Conservation (phyloP, 2,797 vertebrate species). For the Tadarida brasiliensis region DNA sequence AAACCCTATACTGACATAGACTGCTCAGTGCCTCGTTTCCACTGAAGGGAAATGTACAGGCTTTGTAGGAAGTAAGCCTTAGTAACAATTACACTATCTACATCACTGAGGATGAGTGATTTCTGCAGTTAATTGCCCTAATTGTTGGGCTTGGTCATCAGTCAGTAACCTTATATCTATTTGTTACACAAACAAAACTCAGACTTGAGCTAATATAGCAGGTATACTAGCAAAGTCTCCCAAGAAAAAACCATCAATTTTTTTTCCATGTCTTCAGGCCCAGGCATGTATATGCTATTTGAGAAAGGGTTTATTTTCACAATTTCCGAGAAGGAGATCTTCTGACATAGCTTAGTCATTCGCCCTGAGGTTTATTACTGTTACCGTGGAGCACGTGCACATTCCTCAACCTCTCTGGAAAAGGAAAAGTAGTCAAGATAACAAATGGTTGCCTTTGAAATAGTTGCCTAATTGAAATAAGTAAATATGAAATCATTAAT, state of each 20-base stretch:
- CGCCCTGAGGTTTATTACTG: not conserved
- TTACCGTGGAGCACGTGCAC: not conserved
- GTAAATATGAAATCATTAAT: slow-evolving; percentile 36
- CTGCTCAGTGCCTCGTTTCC: not conserved
- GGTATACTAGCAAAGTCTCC: not conserved
- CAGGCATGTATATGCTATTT: not conserved
- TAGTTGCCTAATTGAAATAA: slow-evolving; percentile 44
- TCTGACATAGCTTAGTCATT: not conserved
- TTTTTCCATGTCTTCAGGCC: not conserved
- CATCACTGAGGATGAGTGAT: not conserved
- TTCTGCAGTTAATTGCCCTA: slow-evolving; percentile 18
- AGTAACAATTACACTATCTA: not conserved
- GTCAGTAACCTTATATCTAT: not conserved
- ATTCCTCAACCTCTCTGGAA: slow-evolving; percentile 21
- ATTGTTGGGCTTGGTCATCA: not conserved
- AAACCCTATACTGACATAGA: not conserved
- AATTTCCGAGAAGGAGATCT: slow-evolving; percentile 41
- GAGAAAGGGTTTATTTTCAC: slow-evolving; percentile 30
- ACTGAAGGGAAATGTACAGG: not conserved
- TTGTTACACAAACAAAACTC: not conserved
- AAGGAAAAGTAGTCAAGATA: slow-evolving; percentile 14
- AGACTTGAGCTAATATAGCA: not conserved
- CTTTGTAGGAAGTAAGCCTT: slow-evolving; percentile 3
- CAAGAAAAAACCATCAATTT: not conserved
- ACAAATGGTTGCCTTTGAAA: slow-evolving; percentile 55